Evolutionary conservation across 2,797 vertebrate genomes (phyloP).

Genomic region (Cichlasoma orientale): DNA sequence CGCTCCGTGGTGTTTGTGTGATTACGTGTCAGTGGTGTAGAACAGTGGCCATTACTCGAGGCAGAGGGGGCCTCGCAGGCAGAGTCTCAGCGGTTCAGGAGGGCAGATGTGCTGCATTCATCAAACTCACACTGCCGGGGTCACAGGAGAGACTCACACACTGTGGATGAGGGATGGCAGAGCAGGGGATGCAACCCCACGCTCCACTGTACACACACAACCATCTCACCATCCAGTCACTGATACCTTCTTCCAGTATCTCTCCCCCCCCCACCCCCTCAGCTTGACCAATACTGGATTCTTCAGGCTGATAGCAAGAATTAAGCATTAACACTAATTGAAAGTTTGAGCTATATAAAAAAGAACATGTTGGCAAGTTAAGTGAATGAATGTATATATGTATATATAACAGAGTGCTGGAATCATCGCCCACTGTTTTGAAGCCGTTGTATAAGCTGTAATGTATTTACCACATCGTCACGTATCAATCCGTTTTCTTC

Average conservation of each 20-base stretch:
- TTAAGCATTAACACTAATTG: background rate
- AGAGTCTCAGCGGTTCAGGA: slow-evolving; percentile 85
- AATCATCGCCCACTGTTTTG: too few relatives aligned
- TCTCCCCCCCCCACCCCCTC: background rate
- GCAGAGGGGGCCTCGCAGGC: slow-evolving; percentile 82
- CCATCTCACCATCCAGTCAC: slow-evolving; percentile 54
- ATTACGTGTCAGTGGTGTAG: slow-evolving; percentile 82
- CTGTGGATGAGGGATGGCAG: slow-evolving; percentile 88
- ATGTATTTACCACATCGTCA: background rate
- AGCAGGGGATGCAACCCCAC: slow-evolving; percentile 76
- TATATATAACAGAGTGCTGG: background rate
- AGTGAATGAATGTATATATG: background rate
- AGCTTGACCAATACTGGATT: background rate
- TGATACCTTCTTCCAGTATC: slow-evolving; percentile 18
- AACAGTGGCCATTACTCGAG: slow-evolving; percentile 87
- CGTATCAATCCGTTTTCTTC: background rate
- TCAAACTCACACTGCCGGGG: slow-evolving; percentile 86
- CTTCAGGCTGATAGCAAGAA: background rate
- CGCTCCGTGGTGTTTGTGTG: slow-evolving; percentile 42
- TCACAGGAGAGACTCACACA: slow-evolving; percentile 87
- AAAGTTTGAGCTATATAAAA: background rate
- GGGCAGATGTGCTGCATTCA: slow-evolving; percentile 91
- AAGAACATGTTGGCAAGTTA: background rate
- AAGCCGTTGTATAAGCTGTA: background rate
- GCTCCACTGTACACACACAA: slow-evolving; percentile 75